A percentile compares a stretch with the other conserved stretches of the same genome.
These are phyloP conservation scores for Pterois miles DNA, from an alignment of 2,797 vertebrate species.

Conservation along the genomic window DNA sequence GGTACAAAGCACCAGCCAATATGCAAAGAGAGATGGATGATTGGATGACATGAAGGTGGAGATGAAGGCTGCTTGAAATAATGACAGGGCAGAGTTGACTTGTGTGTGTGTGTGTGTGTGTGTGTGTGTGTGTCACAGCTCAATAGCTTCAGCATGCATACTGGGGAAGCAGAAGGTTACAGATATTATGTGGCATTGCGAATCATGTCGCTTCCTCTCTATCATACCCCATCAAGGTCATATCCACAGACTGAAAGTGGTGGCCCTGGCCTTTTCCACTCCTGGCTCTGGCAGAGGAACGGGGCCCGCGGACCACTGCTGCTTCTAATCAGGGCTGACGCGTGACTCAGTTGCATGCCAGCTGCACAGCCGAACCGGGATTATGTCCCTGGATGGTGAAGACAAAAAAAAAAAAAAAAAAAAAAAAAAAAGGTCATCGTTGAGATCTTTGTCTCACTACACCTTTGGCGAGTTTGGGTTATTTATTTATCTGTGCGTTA, in stretches of 20 bases:
- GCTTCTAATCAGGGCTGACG: conserved; percentile 87
- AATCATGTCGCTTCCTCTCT: conserved; percentile 79
- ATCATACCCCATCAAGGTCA: conserved; percentile 83
- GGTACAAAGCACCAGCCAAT: conserved; percentile 50
- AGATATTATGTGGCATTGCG: conserved; percentile 80
- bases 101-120: conserved; percentile 25
- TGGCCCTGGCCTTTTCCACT: conserved; percentile 82
- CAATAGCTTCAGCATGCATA: conserved; percentile 63
- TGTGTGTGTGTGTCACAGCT: conserved; percentile 66
- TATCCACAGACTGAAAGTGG: conserved; percentile 77
- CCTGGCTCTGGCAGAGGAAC: conserved; percentile 78
- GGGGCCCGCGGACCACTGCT: conserved; percentile 79
- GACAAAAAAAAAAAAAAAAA: conserved; percentile 73
- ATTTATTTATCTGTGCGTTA: conserved; percentile 59
- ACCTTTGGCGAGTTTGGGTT: conserved; percentile 68
- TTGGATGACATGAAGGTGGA: conserved; percentile 61
- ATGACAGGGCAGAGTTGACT: conserved; percentile 65
- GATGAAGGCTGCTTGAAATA: conserved; percentile 57
- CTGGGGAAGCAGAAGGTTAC: conserved; percentile 72
- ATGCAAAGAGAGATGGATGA: conserved; percentile 65
- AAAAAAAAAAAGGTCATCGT: conserved; percentile 77
- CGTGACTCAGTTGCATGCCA: conserved; percentile 87
- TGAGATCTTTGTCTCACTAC: conserved; percentile 76
- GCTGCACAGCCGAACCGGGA: conserved; percentile 79
- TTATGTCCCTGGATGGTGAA: conserved; percentile 84